These are phyloP conservation scores for Aphis craccivora DNA, from an alignment of 1,140 invertebrate genomes.

Conservation along the genomic window DNA sequence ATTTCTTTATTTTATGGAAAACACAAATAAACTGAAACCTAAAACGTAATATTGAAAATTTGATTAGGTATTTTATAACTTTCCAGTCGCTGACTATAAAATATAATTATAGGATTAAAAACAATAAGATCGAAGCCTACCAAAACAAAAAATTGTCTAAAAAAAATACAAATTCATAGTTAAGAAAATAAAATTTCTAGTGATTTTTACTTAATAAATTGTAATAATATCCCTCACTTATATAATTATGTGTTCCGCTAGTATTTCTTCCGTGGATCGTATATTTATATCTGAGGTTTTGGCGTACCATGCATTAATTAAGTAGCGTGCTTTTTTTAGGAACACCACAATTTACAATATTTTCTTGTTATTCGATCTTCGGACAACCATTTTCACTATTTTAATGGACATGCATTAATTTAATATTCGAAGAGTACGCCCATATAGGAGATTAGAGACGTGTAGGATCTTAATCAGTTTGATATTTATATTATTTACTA, in stretches of 20 bases:
- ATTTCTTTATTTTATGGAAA: neutral
- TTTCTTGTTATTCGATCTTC: neutral
- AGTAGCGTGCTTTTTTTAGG: neutral
- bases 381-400: neutral
- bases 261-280: neutral
- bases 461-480: neutral
- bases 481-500: slow-evolving; percentile 20
- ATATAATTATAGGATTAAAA: too few relatives aligned
- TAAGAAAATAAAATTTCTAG: neutral
- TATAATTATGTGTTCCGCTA: neutral
- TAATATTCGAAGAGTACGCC: neutral
- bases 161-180: neutral
- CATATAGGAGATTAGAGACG: neutral
- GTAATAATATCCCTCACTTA: too few relatives aligned
- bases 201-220: neutral
- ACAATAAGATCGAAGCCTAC: neutral
- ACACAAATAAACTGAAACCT: neutral
- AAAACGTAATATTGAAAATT: neutral
- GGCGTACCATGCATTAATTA: neutral
- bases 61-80: neutral
- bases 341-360: neutral
- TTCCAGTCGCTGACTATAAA: neutral
- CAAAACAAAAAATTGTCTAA: neutral
- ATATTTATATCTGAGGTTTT: neutral
- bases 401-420: neutral